Evolutionary conservation across 2,113 vertebrate genomes (phyloP).

Genomic region (Oncorhynchus tshawytscha): DNA sequence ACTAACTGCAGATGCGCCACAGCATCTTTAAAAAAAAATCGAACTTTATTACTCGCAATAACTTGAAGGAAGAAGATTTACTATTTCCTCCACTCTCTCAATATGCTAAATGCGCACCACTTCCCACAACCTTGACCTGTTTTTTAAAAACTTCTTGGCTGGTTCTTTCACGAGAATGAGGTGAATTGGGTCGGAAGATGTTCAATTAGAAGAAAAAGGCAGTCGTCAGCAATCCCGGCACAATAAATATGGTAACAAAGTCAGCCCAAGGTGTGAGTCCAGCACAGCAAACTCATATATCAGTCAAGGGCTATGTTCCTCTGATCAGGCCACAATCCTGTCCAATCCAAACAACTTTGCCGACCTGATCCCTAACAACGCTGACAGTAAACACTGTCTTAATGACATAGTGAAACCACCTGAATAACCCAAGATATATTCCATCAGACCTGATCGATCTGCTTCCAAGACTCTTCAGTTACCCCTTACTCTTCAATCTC

Average conservation of each 20-base stretch:
- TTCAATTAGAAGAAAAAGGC: conserved; percentile 68
- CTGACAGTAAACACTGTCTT: background rate
- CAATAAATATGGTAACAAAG: conserved; percentile 69
- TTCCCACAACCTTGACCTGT: conserved; percentile 69
- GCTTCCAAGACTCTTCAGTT: no score
- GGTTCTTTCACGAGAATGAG: conserved; percentile 41
- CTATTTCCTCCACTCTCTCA: conserved; percentile 10
- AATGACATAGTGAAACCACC: background rate
- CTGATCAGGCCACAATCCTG: conserved; percentile 2
- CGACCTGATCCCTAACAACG: background rate
- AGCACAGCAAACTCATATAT: conserved; percentile 36
- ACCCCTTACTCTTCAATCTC: no score
- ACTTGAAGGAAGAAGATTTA: background rate
- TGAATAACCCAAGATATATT: background rate
- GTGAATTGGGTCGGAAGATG: conserved; percentile 52
- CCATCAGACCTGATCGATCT: background rate
- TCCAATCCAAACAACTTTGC: background rate
- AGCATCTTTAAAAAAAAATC: conserved; percentile 28
- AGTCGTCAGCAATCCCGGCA: conserved; percentile 32
- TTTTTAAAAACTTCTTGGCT: conserved; percentile 23
- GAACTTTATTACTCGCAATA: conserved; percentile 37
- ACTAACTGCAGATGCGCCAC: conserved; percentile 38
- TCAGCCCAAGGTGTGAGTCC: conserved; percentile 63
- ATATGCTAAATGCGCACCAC: conserved; percentile 48
- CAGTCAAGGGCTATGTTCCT: conserved; percentile 29